These are phyloP conservation scores for Discoglossus pictus DNA, from an alignment of 2,797 vertebrate genomes.

Conservation along the genomic window DNA sequence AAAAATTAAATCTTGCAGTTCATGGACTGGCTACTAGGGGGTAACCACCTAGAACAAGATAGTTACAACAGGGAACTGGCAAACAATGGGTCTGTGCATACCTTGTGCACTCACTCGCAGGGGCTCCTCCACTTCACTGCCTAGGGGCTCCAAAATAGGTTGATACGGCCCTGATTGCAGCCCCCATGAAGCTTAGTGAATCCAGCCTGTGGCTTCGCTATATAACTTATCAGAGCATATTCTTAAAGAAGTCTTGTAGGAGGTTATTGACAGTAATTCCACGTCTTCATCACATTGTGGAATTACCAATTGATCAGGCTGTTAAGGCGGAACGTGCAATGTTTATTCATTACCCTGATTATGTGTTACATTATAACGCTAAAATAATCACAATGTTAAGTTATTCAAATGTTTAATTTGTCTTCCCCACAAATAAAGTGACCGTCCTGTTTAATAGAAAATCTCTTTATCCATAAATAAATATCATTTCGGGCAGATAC, in stretches of 20 bases:
- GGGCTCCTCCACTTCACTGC: too few relatives aligned
- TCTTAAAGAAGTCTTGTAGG: slow-evolving; percentile 62
- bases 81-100: too few relatives aligned
- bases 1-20: too few relatives aligned
- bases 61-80: too few relatives aligned
- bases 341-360: slow-evolving; percentile 85
- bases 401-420: slow-evolving; percentile 53
- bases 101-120: too few relatives aligned
- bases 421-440: slow-evolving; percentile 39
- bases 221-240: too few relatives aligned
- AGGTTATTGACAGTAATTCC: slow-evolving; percentile 85
- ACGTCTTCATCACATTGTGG: slow-evolving; percentile 85
- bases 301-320: slow-evolving; percentile 93
- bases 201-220: too few relatives aligned
- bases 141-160: too few relatives aligned
- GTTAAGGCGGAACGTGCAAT: slow-evolving; percentile 69
- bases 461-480: slow-evolving; percentile 52
- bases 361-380: slow-evolving; percentile 61
- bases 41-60: too few relatives aligned
- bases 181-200: too few relatives aligned
- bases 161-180: too few relatives aligned
- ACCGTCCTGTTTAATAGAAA: slow-evolving; percentile 45
- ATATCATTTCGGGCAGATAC: slow-evolving; percentile 44
- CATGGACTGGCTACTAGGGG: too few relatives aligned
- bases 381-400: slow-evolving; percentile 39